phyloP scores from a whole-genome alignment of 2,113 vertebrate species.

The Verasper variegatus region DNA sequence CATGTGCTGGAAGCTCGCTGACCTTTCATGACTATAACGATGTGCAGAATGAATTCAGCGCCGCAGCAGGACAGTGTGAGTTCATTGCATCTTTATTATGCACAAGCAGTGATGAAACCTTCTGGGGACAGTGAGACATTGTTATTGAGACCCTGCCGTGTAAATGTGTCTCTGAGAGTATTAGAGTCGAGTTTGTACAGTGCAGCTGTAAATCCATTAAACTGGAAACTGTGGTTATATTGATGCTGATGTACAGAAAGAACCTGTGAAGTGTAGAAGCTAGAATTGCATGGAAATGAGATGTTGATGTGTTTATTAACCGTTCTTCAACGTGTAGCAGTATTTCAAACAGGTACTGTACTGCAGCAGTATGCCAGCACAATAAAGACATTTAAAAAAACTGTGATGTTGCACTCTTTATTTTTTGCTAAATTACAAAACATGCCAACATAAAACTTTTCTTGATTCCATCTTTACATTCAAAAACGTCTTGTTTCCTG shows the following conservation, averaged over 20 bases:
- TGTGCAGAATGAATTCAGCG: not conserved
- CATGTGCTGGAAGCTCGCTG: conserved; percentile 30
- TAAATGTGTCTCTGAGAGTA: not conserved
- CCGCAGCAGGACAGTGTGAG: not conserved
- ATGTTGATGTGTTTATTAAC: conserved; percentile 23
- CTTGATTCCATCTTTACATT: not conserved
- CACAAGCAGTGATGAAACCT: not conserved
- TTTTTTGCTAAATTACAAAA: conserved; percentile 31
- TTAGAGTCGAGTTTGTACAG: not conserved
- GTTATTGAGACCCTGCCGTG: not conserved
- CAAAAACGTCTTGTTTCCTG: not conserved
- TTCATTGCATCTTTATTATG: not conserved
- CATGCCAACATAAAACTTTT: conserved; percentile 10
- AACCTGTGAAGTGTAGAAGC: not conserved
- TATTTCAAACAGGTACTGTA: conserved; percentile 47
- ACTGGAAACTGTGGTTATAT: not conserved
- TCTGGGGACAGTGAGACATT: not conserved
- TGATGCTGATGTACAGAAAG: not conserved
- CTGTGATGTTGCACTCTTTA: conserved; percentile 9
- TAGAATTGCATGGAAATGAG: not conserved
- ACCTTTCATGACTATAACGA: conserved; percentile 33
- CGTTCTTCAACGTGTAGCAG: conserved; percentile 6
- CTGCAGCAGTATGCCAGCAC: conserved; percentile 18
- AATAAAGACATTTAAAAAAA: conserved; percentile 50
- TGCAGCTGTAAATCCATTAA: conserved; percentile 2